Base-by-base conservation (phyloP, 1,140 invertebrate species). In the Neelides sp. region DNA sequence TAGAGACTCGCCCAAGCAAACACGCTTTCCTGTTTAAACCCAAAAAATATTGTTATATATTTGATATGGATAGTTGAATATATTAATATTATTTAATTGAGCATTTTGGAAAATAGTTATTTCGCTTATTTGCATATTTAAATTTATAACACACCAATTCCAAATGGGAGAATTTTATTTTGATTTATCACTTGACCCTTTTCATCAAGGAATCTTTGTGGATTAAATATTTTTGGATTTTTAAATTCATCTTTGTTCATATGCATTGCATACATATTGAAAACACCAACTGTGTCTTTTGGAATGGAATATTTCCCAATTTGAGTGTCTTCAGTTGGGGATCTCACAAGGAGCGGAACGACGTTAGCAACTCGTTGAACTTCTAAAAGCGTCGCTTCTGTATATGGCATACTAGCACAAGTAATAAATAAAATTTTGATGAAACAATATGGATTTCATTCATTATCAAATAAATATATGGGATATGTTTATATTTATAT, bases 261-360 rank as follows among this genome's bases (percentile, higher is more conserved):
- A 20, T 89, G 69, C 40, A 83, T 74, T 43, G 75, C 76, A 46
- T 79, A 78, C 56, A 84, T 80, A 64, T 87, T 91, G 13, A 77
- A 77, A 4, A 88, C 73, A 1, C 89, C 75, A 75, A 85, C 82
- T 15, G 83, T 83, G 51, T 85, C 80, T 69, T 86, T 82, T 36
- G 83, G 83, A 67, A 88, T 83, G 50, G 70, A 67, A 59, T 82
- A 80, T 35, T 82, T 83, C 48, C 73, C 69, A 4, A 87, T 65
- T 0, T 68, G 71, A 0, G 82, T 85, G 48, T 85, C 75, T 58
- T 70, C 75, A 0, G 83, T 57, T 2, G 83, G 80, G 0, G 83
- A 82, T 35, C 46, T 35, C 22, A 85, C 74, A 17, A 79, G 78
- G 63, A 86, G 78, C 0, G 81, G 80, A 58, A 81, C 69, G 2